phyloP scores from a whole-genome alignment of 2,797 vertebrate genomes.

The Clarias fuscus region DNA sequence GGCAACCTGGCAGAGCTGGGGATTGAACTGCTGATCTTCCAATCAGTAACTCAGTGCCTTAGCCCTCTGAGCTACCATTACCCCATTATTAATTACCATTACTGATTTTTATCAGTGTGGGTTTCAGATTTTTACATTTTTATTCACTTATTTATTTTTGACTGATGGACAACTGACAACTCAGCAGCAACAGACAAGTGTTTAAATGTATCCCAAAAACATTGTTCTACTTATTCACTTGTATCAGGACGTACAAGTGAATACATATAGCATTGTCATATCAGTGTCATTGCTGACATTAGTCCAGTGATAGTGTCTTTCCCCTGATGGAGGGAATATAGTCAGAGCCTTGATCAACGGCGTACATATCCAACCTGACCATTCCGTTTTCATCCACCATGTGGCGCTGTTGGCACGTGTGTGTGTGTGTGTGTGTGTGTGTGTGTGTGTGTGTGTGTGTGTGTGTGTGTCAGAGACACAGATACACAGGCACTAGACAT shows the following conservation, averaged over 20 bases:
- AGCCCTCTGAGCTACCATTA: too few species aligned
- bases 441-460: neutral
- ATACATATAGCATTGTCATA: neutral
- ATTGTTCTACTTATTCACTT: neutral
- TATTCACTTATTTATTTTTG: neutral
- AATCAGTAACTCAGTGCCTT: too few species aligned
- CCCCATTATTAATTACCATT: neutral
- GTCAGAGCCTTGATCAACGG: neutral
- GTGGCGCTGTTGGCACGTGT: constrained; percentile 65
- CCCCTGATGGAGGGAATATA: neutral
- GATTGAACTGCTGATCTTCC: too few species aligned
- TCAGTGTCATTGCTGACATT: neutral
- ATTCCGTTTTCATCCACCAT: constrained; percentile 47
- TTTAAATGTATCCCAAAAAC: neutral
- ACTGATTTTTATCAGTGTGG: neutral
- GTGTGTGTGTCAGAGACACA: neutral
- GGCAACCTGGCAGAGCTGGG: too few species aligned
- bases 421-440: constrained; percentile 1
- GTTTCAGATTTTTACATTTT: neutral
- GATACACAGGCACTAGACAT: too few species aligned
- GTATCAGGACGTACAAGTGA: neutral
- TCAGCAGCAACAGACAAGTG: neutral
- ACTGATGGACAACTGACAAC: neutral
- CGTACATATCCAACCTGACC: neutral
- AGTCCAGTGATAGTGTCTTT: neutral